Percentiles rank a stretch among this genome's conserved stretches.
phyloP scores from a whole-genome alignment of 2,888 invertebrate species.

The Tiphia femorata region DNA sequence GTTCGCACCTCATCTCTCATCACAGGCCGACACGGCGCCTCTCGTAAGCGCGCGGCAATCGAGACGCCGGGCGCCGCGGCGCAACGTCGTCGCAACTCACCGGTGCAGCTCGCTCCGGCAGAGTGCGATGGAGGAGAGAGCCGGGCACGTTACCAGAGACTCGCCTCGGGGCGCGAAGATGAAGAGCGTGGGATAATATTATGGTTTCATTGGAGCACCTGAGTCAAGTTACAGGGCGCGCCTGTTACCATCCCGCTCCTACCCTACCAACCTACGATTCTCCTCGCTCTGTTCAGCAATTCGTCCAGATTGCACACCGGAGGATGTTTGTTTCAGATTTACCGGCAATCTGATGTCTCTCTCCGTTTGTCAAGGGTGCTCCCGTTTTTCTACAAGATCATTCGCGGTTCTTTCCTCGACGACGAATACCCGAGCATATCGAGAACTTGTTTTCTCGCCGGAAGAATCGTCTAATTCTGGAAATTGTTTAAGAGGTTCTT shows the following conservation, averaged over 20 bases:
- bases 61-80: not conserved
- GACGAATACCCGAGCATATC: too few species aligned
- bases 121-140: not conserved
- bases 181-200: conserved; percentile 47
- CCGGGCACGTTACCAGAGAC: conserved; percentile 11
- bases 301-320: conserved; percentile 24
- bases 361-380: too few species aligned
- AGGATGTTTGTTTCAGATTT: conserved; percentile 30
- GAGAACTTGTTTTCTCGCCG: too few species aligned
- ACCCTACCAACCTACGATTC: conserved; percentile 2
- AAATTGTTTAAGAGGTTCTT: too few species aligned
- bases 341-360: too few species aligned
- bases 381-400: too few species aligned
- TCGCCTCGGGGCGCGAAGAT: conserved; percentile 30
- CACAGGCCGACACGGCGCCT: too few species aligned
- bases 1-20: too few species aligned
- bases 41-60: too few species aligned
- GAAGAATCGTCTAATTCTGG: too few species aligned
- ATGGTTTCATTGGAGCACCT: conserved; percentile 46
- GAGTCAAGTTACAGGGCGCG: conserved; percentile 31
- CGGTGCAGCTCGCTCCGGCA: conserved; percentile 2
- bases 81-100: not conserved
- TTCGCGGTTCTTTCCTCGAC: too few species aligned
- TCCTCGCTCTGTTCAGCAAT: conserved; percentile 18
- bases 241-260: not conserved